Conservation (phyloP, 2,888 invertebrate species). For the Hirtodrosophila alboralis region DNA sequence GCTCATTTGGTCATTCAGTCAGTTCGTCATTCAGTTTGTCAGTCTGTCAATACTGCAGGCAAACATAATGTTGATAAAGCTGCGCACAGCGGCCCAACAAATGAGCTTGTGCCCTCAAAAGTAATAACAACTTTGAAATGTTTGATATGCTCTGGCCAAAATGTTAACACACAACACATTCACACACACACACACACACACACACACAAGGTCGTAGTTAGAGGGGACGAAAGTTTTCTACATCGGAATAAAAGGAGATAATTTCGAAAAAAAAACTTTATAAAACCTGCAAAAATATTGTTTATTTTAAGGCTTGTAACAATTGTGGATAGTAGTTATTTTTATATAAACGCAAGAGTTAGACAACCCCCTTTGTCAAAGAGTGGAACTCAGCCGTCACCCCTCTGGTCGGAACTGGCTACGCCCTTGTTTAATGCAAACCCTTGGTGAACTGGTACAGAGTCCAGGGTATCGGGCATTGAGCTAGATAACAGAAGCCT, state of each 20-base stretch:
- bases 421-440: neutral
- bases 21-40: conserved; percentile 18
- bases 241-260: too few species aligned
- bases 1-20: neutral
- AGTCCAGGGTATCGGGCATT: conserved; percentile 4
- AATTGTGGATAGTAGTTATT: too few species aligned
- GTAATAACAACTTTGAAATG: conserved; percentile 32
- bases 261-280: too few species aligned
- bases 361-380: too few species aligned
- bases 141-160: conserved; percentile 28
- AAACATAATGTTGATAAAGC: conserved; percentile 55
- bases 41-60: conserved; percentile 11
- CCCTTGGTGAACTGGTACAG: conserved; percentile 11
- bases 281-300: too few species aligned
- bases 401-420: too few species aligned
- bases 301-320: too few species aligned
- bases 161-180: conserved; percentile 16
- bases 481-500: conserved; percentile 24
- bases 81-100: conserved; percentile 17
- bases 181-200: conserved; percentile 11
- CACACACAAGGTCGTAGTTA: too few species aligned
- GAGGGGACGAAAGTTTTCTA: too few species aligned
- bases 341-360: too few species aligned
- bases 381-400: too few species aligned
- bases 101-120: conserved; percentile 15